phyloP scores from a whole-genome alignment of 2,797 vertebrate species.

The Anguilla marmorata region DNA sequence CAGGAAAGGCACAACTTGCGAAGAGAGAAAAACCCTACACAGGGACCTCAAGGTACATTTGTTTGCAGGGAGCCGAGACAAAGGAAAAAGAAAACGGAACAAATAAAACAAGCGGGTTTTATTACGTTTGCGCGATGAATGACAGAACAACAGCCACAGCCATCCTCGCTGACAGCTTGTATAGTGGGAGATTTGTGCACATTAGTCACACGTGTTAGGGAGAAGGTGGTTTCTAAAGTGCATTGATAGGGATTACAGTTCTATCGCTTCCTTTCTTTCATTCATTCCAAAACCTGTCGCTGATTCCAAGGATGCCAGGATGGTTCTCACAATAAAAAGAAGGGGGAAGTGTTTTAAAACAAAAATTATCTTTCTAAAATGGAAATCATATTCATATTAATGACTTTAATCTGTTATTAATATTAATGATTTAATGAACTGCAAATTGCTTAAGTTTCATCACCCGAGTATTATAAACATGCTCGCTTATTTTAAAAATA shows the following conservation, averaged over 20 bases:
- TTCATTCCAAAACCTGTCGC: slow-evolving; percentile 69
- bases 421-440: slow-evolving; percentile 77
- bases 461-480: slow-evolving; percentile 56
- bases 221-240: slow-evolving; percentile 81
- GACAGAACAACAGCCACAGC: slow-evolving; percentile 70
- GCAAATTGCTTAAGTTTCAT: slow-evolving; percentile 58
- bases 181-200: slow-evolving; percentile 80
- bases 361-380: slow-evolving; percentile 69
- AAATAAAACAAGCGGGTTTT: slow-evolving; percentile 69
- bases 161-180: slow-evolving; percentile 73
- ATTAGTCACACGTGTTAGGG: slow-evolving; percentile 85
- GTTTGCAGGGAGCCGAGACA: slow-evolving; percentile 63
- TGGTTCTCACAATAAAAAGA: slow-evolving; percentile 63
- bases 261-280: slow-evolving; percentile 75
- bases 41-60: slow-evolving; percentile 77
- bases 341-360: slow-evolving; percentile 66
- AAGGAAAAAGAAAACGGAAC: slow-evolving; percentile 59
- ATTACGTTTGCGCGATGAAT: slow-evolving; percentile 70
- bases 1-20: slow-evolving; percentile 55
- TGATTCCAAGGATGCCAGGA: slow-evolving; percentile 74
- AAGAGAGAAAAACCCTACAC: slow-evolving; percentile 70
- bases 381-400: slow-evolving; percentile 71
- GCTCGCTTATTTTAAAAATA: slow-evolving; percentile 59
- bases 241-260: slow-evolving; percentile 79
- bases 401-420: slow-evolving; percentile 76